Evolutionary conservation across 2,113 vertebrate species (phyloP).

Genomic region (Gallinago undulata): DNA sequence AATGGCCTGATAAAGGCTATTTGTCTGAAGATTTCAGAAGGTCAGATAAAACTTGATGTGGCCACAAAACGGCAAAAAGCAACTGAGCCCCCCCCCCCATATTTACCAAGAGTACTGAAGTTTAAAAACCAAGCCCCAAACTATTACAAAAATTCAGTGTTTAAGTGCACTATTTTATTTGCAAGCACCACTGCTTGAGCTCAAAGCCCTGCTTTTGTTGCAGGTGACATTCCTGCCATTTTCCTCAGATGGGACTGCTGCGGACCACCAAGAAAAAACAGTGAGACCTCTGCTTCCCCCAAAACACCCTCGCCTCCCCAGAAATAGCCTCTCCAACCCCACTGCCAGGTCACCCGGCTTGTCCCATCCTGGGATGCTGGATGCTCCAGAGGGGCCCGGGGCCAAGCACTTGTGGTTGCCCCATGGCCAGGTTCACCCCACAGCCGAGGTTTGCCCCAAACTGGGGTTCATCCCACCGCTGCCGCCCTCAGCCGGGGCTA

Average conservation of each 20-base stretch:
- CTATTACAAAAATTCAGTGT: accelerated
- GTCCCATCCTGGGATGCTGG: accelerated
- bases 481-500: background rate
- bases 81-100: background rate
- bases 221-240: background rate
- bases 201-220: background rate
- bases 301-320: accelerated
- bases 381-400: accelerated
- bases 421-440: background rate
- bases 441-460: accelerated
- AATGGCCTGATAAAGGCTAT: background rate
- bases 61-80: background rate
- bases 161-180: accelerated
- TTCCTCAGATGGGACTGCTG: accelerated
- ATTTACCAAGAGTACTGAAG: background rate
- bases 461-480: background rate
- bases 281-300: accelerated
- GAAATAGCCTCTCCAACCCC: accelerated
- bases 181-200: background rate
- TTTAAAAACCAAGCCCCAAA: background rate
- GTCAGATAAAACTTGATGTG: background rate
- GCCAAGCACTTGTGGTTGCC: background rate
- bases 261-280: accelerated
- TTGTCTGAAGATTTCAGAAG: background rate
- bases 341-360: background rate